phyloP scores from a whole-genome alignment of 2,888 invertebrate species.

The Plutella xylostella region DNA sequence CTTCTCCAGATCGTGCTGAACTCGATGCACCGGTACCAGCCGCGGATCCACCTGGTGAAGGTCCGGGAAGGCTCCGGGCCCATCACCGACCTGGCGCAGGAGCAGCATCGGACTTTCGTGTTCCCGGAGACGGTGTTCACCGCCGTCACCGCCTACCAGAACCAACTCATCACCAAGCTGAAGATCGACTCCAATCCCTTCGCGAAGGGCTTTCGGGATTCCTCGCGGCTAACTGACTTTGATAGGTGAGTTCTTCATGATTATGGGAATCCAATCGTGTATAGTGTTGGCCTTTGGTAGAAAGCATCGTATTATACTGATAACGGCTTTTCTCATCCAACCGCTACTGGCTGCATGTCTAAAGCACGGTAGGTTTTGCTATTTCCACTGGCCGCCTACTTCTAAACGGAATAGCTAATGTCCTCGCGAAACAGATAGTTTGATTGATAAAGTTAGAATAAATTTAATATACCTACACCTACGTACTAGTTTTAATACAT shows the following conservation, averaged over 20 bases:
- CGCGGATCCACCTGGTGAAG: constrained; percentile 95
- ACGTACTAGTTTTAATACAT: too few relatives aligned
- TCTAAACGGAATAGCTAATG: too few relatives aligned
- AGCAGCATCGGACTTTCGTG: constrained; percentile 94
- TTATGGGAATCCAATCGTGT: too few relatives aligned
- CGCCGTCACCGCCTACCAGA: constrained; percentile 99
- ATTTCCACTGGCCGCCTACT: too few relatives aligned
- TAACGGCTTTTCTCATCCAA: too few relatives aligned
- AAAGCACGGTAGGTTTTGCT: too few relatives aligned
- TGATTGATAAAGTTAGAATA: too few relatives aligned
- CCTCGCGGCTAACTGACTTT: constrained; percentile 92
- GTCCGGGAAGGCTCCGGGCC: constrained; percentile 71
- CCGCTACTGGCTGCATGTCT: too few relatives aligned
- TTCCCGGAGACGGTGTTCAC: constrained; percentile 99
- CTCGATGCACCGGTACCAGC: constrained; percentile 99
- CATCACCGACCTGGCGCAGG: constrained; percentile 87
- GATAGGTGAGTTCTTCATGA: constrained; percentile 86
- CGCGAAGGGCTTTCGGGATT: constrained; percentile 97
- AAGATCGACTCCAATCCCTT: constrained; percentile 99
- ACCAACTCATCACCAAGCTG: constrained; percentile 97
- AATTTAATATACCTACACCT: too few relatives aligned
- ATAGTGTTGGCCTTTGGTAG: too few relatives aligned
- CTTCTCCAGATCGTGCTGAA: constrained; percentile 92
- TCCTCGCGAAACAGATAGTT: too few relatives aligned
- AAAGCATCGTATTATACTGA: too few relatives aligned